Base-by-base conservation (phyloP, 2,797 vertebrate genomes). In the Myripristis jacobus region DNA sequence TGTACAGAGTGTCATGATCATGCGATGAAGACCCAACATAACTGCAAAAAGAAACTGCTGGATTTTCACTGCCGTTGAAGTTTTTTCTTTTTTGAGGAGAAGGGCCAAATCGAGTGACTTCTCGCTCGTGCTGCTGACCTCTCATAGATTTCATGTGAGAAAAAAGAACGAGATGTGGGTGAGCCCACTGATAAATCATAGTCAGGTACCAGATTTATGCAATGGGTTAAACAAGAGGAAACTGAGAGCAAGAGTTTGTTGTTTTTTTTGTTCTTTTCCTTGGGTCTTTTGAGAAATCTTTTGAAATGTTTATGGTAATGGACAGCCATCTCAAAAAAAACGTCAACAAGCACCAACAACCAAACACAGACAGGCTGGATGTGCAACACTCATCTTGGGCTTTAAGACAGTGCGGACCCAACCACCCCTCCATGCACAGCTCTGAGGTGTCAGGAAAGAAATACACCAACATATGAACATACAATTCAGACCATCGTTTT, bases 401-500 rank as follows among this genome's bases (percentile, higher is more conserved):
- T 70, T 69, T 48, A 52, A 57, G 43, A 77, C 21, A 43, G 60
- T 77, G 73, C 6, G 4, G 27, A 77, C 70, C 81, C 73, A 80
- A 82, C 55, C 83, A 87, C 58, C 57, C 85, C 80, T 86, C 81
- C 88, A 88, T 88, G 88, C 91, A 87, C 65, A 80, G 80, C 84
- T 86, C 79, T 67, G 60, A 85, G 65, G 72, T 67, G 73, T 86
- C 80, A 34, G 87, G 85, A 91, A 93, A 94, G 79, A 94, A 94
- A 93, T 88, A 93, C 93, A 91, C 91, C 83, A 86, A 93, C 91
- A 94, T 93, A 80, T 91, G 82, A 91, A 87, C 82, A 91, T 85
- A 94, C 89, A 92, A 92, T 93, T 94, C 90, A 93, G 88, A 94
- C 87, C 90, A 92, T 91, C 78, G 85, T 91, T 95, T 95, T 95